These are phyloP conservation scores for Acleris holmiana DNA, from an alignment of 2,888 invertebrate species.

Conservation along the genomic window DNA sequence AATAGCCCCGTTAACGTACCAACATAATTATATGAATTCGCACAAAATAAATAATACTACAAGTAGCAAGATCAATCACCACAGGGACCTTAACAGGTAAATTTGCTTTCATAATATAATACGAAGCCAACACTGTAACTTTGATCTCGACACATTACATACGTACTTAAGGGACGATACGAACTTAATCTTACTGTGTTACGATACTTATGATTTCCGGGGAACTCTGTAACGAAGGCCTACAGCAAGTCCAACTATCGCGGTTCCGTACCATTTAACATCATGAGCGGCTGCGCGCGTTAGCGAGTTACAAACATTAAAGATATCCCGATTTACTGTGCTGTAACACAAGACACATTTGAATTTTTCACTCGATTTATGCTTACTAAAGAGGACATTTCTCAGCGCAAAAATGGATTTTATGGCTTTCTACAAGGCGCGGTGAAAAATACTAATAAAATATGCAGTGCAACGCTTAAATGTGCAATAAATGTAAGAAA, in stretches of 20 bases:
- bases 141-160: no score
- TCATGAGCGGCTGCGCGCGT: conserved; percentile 50
- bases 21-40: no score
- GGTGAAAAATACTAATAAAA: background rate
- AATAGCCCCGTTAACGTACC: no score
- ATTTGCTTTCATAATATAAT: no score
- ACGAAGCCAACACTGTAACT: no score
- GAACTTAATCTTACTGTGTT: background rate
- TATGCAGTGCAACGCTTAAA: background rate
- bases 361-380: conserved; percentile 32
- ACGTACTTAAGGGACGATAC: no score
- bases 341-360: conserved; percentile 27
- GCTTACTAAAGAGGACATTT: background rate
- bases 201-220: conserved; percentile 9
- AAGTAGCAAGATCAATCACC: no score
- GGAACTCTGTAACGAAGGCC: conserved; percentile 49
- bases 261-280: conserved; percentile 65
- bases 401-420: background rate
- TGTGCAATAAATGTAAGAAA: no score
- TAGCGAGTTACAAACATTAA: conserved; percentile 35
- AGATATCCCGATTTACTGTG: conserved; percentile 33
- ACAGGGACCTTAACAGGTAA: no score
- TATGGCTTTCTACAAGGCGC: background rate
- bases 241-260: conserved; percentile 64
- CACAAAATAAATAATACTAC: no score